Evolutionary conservation across 1,140 invertebrate species (phyloP).

Genomic region (Rhizoglyphus robini): DNA sequence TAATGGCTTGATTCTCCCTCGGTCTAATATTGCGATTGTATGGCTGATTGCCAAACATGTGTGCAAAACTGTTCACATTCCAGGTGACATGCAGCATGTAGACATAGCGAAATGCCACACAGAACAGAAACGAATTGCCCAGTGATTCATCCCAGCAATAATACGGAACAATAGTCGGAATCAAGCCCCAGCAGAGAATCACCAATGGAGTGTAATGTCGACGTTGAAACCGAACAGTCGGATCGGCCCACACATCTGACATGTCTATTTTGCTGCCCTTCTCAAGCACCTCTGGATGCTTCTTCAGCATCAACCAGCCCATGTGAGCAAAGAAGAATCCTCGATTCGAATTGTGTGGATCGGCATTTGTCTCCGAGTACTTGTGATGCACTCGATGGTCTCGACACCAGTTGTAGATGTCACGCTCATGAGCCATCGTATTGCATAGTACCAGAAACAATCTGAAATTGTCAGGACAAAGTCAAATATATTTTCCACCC

Average conservation of each 20-base stretch:
- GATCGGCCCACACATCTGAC: not conserved
- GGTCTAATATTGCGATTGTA: constrained; percentile 39
- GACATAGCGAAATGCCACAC: constrained; percentile 9
- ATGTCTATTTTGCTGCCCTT: too few relatives aligned
- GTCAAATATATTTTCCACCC: too few relatives aligned
- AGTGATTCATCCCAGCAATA: not conserved
- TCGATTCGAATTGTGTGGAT: too few relatives aligned
- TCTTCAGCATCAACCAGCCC: too few relatives aligned
- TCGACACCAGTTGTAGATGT: too few relatives aligned
- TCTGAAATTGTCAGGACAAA: too few relatives aligned
- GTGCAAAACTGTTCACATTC: constrained; percentile 45
- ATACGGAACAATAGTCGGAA: not conserved
- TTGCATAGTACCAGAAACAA: too few relatives aligned
- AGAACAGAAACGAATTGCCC: constrained; percentile 38
- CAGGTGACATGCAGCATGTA: constrained; percentile 64
- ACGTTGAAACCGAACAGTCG: not conserved
- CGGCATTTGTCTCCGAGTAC: too few relatives aligned
- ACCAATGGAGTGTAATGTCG: not conserved
- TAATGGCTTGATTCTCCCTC: constrained; percentile 38
- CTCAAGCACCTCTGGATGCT: too few relatives aligned
- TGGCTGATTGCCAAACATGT: constrained; percentile 37
- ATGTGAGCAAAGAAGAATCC: too few relatives aligned
- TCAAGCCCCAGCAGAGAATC: not conserved
- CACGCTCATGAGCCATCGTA: too few relatives aligned
- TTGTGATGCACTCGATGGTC: too few relatives aligned